phyloP scores from a whole-genome alignment of 2,888 invertebrate species.

The Chironomus tentans region DNA sequence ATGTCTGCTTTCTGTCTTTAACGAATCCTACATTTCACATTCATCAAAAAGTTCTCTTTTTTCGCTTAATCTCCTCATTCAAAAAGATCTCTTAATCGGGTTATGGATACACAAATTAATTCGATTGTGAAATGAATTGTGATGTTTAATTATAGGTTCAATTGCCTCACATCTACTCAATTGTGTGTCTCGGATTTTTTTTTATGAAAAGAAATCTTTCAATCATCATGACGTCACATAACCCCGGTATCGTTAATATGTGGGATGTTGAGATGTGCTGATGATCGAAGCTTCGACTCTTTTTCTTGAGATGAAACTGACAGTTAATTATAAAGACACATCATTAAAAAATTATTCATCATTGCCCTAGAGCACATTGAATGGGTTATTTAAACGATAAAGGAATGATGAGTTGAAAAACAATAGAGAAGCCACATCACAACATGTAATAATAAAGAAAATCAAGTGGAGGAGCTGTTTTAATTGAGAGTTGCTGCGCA shows the following conservation, averaged over 20 bases:
- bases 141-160: neutral
- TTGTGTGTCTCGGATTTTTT: neutral
- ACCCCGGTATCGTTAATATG: neutral
- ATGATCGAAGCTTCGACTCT: neutral
- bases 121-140: neutral
- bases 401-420: neutral
- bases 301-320: constrained; percentile 1
- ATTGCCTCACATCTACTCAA: neutral
- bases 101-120: neutral
- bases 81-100: neutral
- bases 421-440: neutral
- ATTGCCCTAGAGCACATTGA: neutral
- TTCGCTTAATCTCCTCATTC: neutral
- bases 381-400: too few species aligned
- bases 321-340: constrained; percentile 27
- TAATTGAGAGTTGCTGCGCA: neutral
- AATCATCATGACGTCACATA: neutral
- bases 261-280: constrained; percentile 14
- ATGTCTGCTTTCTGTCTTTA: too few species aligned
- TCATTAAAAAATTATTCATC: constrained; percentile 15
- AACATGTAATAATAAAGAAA: neutral
- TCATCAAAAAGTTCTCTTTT: neutral
- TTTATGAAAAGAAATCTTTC: neutral
- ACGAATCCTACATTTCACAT: too few species aligned
- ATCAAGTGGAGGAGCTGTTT: neutral